Percentiles rank a stretch among this genome's conserved stretches.
phyloP scores from a whole-genome alignment of 2,113 vertebrate species.

The Microtus oregoni region DNA sequence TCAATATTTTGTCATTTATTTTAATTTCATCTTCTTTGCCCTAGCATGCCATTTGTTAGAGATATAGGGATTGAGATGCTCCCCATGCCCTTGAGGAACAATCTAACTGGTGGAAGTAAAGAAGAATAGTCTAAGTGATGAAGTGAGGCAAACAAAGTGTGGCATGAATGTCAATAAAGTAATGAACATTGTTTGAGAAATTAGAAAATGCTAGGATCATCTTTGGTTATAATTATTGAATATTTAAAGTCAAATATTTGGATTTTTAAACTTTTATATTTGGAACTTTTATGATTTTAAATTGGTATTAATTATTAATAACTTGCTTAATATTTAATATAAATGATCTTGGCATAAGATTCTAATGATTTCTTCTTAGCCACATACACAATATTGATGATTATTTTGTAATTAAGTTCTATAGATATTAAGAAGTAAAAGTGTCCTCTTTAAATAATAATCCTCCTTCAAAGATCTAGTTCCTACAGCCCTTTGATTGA shows the following conservation, averaged over 20 bases:
- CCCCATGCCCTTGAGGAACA: neutral
- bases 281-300: neutral
- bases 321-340: neutral
- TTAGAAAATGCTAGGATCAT: neutral
- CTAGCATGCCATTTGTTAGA: neutral
- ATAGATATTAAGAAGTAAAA: neutral
- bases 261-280: neutral
- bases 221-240: neutral
- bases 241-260: neutral
- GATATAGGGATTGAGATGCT: neutral
- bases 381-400: neutral
- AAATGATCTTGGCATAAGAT: neutral
- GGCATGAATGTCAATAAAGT: neutral
- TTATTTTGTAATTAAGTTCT: neutral
- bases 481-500: neutral
- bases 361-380: neutral
- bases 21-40: neutral
- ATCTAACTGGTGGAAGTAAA: neutral
- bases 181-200: neutral
- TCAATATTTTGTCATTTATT: neutral
- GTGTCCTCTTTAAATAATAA: neutral
- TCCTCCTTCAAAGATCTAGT: neutral
- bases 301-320: neutral
- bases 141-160: neutral
- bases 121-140: neutral